These are phyloP conservation scores for Rhyzopertha dominica DNA, from an alignment of 1,140 invertebrate species.

Conservation along the genomic window DNA sequence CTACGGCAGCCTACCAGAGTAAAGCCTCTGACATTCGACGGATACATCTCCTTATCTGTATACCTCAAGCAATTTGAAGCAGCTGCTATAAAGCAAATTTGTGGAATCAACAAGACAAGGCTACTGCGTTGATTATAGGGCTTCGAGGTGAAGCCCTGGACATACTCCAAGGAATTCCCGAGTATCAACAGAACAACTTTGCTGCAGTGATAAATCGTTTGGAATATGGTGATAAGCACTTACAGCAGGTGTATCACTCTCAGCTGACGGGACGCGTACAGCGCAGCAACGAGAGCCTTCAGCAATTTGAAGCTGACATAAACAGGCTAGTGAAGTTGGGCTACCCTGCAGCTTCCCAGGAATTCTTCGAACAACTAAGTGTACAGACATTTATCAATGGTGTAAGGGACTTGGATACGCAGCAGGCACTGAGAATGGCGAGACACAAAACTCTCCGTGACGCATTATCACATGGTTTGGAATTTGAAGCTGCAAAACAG, in stretches of 20 bases:
- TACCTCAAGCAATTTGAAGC: conserved; percentile 16
- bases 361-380: neutral
- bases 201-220: neutral
- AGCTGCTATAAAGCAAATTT: too few relatives aligned
- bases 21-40: conserved; percentile 8
- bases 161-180: neutral
- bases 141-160: too few relatives aligned
- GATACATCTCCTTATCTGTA: conserved; percentile 4
- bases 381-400: neutral
- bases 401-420: neutral
- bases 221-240: conserved; percentile 2
- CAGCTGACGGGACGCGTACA: neutral
- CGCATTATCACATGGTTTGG: neutral
- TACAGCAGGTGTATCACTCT: neutral
- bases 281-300: conserved; percentile 1
- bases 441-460: neutral
- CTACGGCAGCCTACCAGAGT: too few relatives aligned
- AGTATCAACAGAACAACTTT: neutral
- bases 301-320: neutral
- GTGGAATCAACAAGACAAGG: too few relatives aligned
- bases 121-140: too few relatives aligned
- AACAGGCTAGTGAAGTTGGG: neutral
- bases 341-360: neutral
- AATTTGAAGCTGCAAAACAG: neutral
- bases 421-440: neutral